Evolutionary conservation across 2,797 vertebrate species (phyloP), one percentile per base, ranked within the genome.

Genomic region (Nyctalus aviator): DNA sequence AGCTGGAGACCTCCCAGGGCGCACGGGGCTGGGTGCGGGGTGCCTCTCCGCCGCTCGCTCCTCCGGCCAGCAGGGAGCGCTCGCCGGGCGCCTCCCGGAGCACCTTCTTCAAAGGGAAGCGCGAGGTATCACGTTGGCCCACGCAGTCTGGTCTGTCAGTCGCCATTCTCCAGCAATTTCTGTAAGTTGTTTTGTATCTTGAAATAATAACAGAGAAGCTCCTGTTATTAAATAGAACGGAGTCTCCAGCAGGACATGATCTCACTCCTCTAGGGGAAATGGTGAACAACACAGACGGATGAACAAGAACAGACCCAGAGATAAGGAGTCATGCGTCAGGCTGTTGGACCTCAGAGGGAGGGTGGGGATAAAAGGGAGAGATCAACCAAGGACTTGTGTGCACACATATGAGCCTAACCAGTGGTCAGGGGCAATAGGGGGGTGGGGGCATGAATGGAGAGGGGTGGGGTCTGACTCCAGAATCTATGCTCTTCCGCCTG

Each of bases 101-200:
- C 73, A 21, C 79, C 91, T 95, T 94, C 84, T 95, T 94, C 95
- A 77, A 76, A 93, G 41, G 87, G 77, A 94, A 93, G 79, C 92
- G 3, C 37, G 96, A 97, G 93, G 96, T 97, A 91, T 91, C 83
- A 81, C 41, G 93, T 85, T 92, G 94, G 94, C 88, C 91, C 90
- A 87, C 94, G 93, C 27, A 68, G 0, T 1, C 1, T 64, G 0
- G 44, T 90, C 44, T 0, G 18, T 98, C 97, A 99, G 84, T 98
- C 98, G 44, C 96, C 94, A 20, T 98, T 98, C 93, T 98, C 98
- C 88, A 99, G 98, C 1, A 99, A 97, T 89, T 97, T 98, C 82
- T 98, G 97, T 91, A 99, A 97, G 96, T 98, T 98, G 96, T 93
- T 98, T 90, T 98, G 98, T 97, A 99, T 98, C 98, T 99, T 94